Conservation (phyloP, 2,888 invertebrate species). For the Bombylius major region DNA sequence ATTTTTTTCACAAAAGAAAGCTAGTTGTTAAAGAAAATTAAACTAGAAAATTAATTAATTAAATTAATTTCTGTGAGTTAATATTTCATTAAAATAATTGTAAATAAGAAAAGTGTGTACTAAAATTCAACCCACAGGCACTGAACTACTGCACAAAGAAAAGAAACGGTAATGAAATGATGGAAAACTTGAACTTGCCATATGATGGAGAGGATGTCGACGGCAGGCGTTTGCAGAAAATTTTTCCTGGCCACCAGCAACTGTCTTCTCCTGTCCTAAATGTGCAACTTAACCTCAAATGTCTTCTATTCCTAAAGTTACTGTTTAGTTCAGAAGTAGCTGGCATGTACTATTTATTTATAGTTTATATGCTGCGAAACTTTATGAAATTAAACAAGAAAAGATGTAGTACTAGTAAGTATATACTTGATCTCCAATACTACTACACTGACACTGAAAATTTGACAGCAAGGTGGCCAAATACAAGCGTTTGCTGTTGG, state of each 20-base stretch:
- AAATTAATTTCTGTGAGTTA: neutral
- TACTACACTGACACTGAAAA: too few relatives aligned
- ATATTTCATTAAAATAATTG: neutral
- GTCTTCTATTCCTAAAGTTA: too few relatives aligned
- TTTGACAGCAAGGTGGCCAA: neutral
- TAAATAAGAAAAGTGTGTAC: neutral
- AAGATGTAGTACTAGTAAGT: too few relatives aligned
- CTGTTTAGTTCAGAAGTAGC: too few relatives aligned
- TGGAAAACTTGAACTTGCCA: constrained; percentile 1
- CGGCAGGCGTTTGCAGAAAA: neutral
- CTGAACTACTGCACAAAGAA: neutral
- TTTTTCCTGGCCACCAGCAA: neutral
- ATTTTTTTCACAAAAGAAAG: neutral
- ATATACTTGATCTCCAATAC: too few relatives aligned
- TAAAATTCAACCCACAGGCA: neutral
- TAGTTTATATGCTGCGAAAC: too few relatives aligned
- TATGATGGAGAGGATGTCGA: neutral
- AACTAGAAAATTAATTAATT: neutral
- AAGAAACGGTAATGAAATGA: neutral
- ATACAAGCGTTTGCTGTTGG: neutral
- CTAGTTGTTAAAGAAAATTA: neutral
- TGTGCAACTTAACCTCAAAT: neutral
- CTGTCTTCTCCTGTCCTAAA: neutral
- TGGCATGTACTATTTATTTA: too few relatives aligned
- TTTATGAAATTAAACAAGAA: too few relatives aligned